Base-by-base conservation (phyloP, 2,888 invertebrate genomes). In the Microctonus aethiopoides region DNA sequence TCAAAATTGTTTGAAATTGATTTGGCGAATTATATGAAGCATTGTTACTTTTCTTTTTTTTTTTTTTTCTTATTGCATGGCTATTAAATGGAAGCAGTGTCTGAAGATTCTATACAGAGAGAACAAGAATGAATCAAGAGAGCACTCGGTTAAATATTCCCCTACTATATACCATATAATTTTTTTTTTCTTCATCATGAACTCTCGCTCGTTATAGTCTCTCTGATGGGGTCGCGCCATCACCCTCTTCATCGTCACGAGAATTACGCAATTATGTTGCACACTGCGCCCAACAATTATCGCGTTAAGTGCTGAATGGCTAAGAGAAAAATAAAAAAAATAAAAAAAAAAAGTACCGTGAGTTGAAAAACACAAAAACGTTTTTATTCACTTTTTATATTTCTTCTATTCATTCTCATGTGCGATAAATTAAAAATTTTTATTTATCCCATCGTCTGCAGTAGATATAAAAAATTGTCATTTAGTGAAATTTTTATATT, bases 231-330 rank as follows among this genome's bases (percentile, higher is more conserved):
- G 56, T 56, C 24, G n/a, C 56, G n/a, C 26, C 54, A 22, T 29
- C 52, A 36, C 22, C 51, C 32, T 51, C 64, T 64, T 63, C 51
- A 32, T 64, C 64, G 64, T 62, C 62, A 62, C 62, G 71, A 78
- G 81, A 84, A 84, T 84, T 82, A 83, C 79, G 84, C 83, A 85
- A 86, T 86, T 84, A 85, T 84, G 41, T 26, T 83, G 81, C 82
- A 79, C 80, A 79, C 79, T 76, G 76, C 79, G 77, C 76, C 73
- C 76, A 80, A 82, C 81, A 82, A 84, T 84, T 81, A 81, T 80
- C 79, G 80, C 77, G 77, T 72, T 76, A 76, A 77, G 77, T 72
- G 79, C 70, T 77, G 77, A 76, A 75, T 76, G 78, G 67, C 74
- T 67, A 72, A 67, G 52, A 59, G 51, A 67, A 59, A 26, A 57